Percentiles rank a stretch among this genome's conserved stretches.
phyloP scores from a whole-genome alignment of 1,140 invertebrate genomes.

The Atta texana region DNA sequence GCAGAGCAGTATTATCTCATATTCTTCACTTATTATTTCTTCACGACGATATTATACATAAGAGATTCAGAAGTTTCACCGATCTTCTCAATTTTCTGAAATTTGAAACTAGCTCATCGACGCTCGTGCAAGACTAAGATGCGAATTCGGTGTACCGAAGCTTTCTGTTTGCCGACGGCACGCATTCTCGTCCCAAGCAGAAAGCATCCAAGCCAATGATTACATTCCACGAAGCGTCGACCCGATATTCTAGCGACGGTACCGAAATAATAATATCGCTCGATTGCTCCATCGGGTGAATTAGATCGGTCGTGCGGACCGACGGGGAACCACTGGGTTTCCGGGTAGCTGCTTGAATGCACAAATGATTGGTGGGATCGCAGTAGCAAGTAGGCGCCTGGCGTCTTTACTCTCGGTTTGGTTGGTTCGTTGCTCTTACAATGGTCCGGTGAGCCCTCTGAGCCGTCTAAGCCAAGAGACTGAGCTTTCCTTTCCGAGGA shows the following conservation, averaged over 20 bases:
- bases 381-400: constrained; percentile 71
- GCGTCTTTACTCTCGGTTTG: constrained; percentile 69
- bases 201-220: constrained; percentile 68
- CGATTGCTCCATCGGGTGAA: constrained; percentile 68
- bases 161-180: constrained; percentile 46
- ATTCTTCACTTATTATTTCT: not conserved
- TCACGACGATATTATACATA: not conserved
- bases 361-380: constrained; percentile 75
- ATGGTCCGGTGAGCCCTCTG: constrained; percentile 64
- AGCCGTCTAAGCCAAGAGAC: constrained; percentile 58
- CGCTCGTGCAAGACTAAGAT: constrained; percentile 5
- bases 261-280: constrained; percentile 77
- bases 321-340: constrained; percentile 69
- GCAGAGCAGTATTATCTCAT: not conserved
- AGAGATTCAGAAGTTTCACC: not conserved
- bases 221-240: constrained; percentile 73
- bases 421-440: constrained; percentile 74
- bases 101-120: constrained; percentile 1
- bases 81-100: constrained; percentile 35
- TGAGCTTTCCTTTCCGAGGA: constrained; percentile 35
- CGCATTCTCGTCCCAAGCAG: constrained; percentile 44
- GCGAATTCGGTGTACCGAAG: constrained; percentile 9
- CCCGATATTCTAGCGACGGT: constrained; percentile 71
- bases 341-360: constrained; percentile 72
- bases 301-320: constrained; percentile 74